Evolutionary conservation across 2,888 invertebrate genomes (phyloP), one percentile per base, ranked within the genome.

Genomic region (Ochropleura leucogaster): DNA sequence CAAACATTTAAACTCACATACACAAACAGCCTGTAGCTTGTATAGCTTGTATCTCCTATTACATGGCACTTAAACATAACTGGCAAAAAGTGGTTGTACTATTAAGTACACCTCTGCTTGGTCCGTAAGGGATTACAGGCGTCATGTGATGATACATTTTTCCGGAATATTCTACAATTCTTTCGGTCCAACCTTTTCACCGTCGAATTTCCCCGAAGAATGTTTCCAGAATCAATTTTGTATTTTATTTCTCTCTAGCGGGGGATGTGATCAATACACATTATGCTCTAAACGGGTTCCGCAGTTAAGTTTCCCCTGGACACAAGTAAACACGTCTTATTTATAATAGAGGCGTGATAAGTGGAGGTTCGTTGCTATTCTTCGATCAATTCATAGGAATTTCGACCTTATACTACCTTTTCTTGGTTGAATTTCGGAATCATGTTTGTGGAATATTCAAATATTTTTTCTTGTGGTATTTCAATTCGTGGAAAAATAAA

Each of bases 271-370:
- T 87, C 86, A 81, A 83, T 85, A 85, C 87, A 78, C 83, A 87
- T 86, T 86, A 85, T 81, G 69, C 69, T 68, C 68, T 78, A 83
- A 86, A 83, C 81, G 78, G 79, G 78, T 66, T 83, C 76, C 44
- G 44, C 72, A 62, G 78, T 76, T 79, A 82, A 83, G 74, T 78
- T 82, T 71, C 73, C 86, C 84, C 86, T 42, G 60, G 87, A 80
- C 64, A 84, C 71, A 85, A 72, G 87, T 87, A 85, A 85, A 87
- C 79, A 86, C 74, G 81, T 84, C 80, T 80, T 88, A 74, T 84
- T 85, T 85, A 87, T 85, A 84, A 79, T 86, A 85, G 81, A 71
- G 16, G 53, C 74, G 75, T 79, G 85, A 85, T 87, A 86, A 86
- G 87, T 85, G 74, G 82, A 79, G 83, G 86, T 86, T 68, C 73